Conservation (phyloP, 2,113 vertebrate species). For the Lepus europaeus region DNA sequence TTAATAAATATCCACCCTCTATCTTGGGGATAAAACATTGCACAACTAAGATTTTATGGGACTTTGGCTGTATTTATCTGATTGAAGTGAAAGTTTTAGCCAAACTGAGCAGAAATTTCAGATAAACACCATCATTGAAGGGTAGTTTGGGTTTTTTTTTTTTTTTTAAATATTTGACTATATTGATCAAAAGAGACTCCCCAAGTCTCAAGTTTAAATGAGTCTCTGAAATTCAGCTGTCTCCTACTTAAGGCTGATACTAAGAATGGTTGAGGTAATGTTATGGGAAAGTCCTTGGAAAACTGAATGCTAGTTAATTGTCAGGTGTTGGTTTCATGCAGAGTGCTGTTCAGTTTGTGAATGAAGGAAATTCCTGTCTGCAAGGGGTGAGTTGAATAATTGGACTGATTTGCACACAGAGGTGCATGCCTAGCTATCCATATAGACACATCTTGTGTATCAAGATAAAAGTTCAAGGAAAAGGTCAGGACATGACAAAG, state of each 20-base stretch:
- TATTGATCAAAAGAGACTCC: not conserved
- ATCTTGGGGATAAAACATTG: conserved; percentile 74
- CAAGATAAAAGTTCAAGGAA: not conserved
- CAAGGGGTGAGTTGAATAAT: not conserved
- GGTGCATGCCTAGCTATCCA: not conserved
- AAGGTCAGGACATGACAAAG: not conserved
- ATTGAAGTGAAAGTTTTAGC: conserved; percentile 66
- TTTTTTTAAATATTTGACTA: conserved; percentile 53
- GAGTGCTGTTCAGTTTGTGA: not conserved
- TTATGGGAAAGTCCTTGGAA: not conserved
- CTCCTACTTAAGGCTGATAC: not conserved
- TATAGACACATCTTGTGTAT: not conserved
- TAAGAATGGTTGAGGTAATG: conserved; percentile 27
- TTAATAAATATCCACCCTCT: conserved; percentile 78
- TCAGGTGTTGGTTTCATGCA: not conserved
- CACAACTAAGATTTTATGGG: conserved; percentile 72
- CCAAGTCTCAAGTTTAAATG: conserved; percentile 16
- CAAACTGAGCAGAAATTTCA: conserved; percentile 70
- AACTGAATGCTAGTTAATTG: not conserved
- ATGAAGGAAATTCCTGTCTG: not conserved
- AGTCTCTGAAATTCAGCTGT: not conserved
- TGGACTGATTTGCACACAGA: not conserved
- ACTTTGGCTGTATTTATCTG: conserved; percentile 62
- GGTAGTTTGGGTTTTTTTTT: not conserved
- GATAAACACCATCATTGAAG: conserved; percentile 61